These are phyloP conservation scores for Turnix velox DNA, from an alignment of 2,113 vertebrate species.

Conservation along the genomic window DNA sequence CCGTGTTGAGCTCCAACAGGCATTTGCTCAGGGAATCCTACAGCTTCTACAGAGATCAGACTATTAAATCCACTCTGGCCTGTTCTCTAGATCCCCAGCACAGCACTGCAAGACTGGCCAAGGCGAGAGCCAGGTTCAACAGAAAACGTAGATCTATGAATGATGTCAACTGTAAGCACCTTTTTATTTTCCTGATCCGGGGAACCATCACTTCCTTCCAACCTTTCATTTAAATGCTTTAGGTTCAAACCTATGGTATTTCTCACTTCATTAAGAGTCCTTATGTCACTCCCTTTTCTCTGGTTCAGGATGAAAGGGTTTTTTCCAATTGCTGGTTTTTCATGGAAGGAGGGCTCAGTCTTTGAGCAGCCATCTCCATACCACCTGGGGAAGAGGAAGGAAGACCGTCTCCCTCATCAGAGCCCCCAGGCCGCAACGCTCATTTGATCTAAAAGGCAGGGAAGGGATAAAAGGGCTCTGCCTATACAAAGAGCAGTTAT, in stretches of 20 bases:
- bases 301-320: background rate
- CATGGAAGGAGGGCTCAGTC: background rate
- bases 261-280: background rate
- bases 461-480: background rate
- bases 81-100: background rate
- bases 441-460: background rate
- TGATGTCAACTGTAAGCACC: background rate
- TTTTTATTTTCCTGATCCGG: background rate
- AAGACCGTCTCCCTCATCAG: background rate
- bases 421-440: background rate
- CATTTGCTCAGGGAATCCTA: background rate
- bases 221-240: background rate
- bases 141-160: background rate
- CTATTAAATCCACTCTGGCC: background rate
- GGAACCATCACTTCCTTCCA: background rate
- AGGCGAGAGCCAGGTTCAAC: background rate
- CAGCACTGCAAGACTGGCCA: background rate
- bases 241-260: background rate
- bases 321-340: background rate
- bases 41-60: background rate
- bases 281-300: background rate
- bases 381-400: background rate
- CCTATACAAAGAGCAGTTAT: background rate
- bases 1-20: background rate
- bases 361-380: accelerated